Percentiles rank a stretch among this genome's conserved stretches.
phyloP scores from a whole-genome alignment of 2,888 invertebrate species.

The Ophion slaviceki region DNA sequence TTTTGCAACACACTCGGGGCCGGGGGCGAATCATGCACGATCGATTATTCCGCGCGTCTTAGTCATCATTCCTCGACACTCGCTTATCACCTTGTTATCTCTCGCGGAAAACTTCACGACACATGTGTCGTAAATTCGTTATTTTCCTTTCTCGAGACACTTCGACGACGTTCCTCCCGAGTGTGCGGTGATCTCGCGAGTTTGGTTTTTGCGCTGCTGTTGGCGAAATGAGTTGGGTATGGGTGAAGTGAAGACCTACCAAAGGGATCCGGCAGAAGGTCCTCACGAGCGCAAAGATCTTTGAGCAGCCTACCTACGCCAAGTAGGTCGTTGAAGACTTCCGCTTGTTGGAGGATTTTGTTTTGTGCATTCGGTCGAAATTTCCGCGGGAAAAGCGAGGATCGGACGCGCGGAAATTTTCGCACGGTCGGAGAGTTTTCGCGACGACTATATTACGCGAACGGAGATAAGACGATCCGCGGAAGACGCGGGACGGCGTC shows the following conservation, averaged over 20 bases:
- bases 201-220: background rate
- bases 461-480: conserved; percentile 8
- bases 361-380: background rate
- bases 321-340: background rate
- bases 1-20: background rate
- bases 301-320: no score
- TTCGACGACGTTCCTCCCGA: background rate
- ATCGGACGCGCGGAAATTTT: background rate
- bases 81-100: conserved; percentile 42
- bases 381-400: background rate
- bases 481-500: conserved; percentile 29
- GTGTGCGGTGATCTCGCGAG: background rate
- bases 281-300: no score
- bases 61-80: background rate
- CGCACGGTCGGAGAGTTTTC: background rate
- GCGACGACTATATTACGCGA: conserved; percentile 1
- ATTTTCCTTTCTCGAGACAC: conserved; percentile 13
- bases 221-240: background rate
- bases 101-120: conserved; percentile 29
- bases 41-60: background rate
- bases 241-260: no score
- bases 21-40: background rate
- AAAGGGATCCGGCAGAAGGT: no score
- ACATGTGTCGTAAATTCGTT: background rate
- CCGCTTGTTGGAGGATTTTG: background rate